phyloP scores from a whole-genome alignment of 92 coral and sea anemone genomes.

The Umimayanthus chanpuru region DNA sequence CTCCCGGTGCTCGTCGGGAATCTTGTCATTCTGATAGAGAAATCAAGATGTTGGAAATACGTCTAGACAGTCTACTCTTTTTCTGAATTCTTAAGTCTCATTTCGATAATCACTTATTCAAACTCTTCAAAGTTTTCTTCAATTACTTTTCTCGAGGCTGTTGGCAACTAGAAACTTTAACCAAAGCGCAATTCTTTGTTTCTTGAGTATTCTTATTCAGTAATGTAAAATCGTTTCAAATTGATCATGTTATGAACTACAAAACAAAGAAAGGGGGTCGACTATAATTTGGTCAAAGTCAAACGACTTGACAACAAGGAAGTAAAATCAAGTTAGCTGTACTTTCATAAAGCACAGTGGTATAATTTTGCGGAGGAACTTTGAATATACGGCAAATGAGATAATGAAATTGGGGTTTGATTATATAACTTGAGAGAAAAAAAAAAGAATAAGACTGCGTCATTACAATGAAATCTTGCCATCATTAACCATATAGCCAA shows the following conservation, averaged over 20 bases:
- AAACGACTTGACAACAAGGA: too few species aligned
- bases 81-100: too few species aligned
- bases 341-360: background rate
- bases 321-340: too few species aligned
- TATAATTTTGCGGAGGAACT: background rate
- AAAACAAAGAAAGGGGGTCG: background rate
- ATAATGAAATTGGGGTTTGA: background rate
- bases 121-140: too few species aligned
- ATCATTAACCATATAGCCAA: background rate
- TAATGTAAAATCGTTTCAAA: background rate
- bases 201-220: too few species aligned
- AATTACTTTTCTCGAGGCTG: too few species aligned
- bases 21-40: constrained; percentile 86
- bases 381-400: background rate
- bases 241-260: too few species aligned
- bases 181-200: too few species aligned
- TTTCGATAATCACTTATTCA: too few species aligned
- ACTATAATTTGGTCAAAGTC: background rate
- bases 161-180: too few species aligned
- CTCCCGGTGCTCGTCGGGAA: constrained; percentile 94
- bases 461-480: background rate
- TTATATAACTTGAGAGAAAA: background rate
- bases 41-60: background rate
- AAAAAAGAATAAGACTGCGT: background rate
- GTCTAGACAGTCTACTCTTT: background rate